Evolutionary conservation across 2,113 vertebrate genomes (phyloP).

Genomic region (cattle (Bos taurus)): DNA sequence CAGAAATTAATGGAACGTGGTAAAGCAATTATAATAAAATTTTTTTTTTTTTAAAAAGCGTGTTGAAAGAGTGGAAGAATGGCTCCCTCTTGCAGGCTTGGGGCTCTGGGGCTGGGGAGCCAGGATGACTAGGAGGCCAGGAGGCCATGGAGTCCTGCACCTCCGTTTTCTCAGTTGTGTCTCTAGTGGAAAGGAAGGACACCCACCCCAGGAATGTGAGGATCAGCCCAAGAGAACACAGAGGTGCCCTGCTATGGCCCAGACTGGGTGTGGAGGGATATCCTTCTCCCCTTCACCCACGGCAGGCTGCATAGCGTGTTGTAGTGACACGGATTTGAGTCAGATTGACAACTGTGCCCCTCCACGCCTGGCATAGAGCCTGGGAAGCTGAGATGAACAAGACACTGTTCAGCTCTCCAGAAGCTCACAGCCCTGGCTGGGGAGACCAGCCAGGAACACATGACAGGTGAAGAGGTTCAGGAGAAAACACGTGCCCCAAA

Average conservation of each 20-base stretch:
- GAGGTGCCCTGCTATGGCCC: not conserved
- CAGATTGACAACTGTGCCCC: not conserved
- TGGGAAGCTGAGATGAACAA: not conserved
- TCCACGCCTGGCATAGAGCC: not conserved
- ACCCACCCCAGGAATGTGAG: not conserved
- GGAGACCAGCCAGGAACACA: not conserved
- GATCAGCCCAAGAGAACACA: not conserved
- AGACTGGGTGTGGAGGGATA: no score
- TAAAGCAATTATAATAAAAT: not conserved
- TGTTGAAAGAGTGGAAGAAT: not conserved
- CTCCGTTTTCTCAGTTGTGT: not conserved
- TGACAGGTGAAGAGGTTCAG: not conserved
- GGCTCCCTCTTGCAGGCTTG: not conserved
- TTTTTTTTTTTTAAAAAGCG: not conserved
- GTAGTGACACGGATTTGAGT: not conserved
- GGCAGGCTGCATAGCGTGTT: not conserved
- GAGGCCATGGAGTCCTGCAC: not conserved
- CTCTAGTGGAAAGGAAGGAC: not conserved
- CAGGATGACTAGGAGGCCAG: not conserved
- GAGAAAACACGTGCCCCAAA: not conserved
- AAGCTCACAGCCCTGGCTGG: not conserved
- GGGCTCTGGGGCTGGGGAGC: not conserved
- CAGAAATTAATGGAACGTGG: not conserved
- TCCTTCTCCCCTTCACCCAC: not conserved
- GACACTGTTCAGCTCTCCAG: accelerated